phyloP scores from a whole-genome alignment of 2,113 vertebrate species.

The Hippocampus guttulatus region DNA sequence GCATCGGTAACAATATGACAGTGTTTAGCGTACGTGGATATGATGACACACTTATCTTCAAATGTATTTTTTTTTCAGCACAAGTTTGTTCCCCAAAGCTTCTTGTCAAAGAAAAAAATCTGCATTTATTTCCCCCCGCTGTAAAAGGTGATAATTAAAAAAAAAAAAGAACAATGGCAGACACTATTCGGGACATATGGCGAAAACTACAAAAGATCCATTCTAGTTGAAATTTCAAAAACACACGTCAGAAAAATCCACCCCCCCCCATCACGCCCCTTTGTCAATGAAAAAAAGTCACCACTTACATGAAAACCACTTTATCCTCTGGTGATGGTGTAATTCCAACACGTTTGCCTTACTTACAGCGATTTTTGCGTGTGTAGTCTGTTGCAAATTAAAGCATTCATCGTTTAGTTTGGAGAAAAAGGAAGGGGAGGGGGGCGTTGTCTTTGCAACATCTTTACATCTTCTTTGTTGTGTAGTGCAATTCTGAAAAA shows the following conservation, averaged over 20 bases:
- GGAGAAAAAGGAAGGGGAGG: conserved; percentile 15
- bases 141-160: conserved; percentile 61
- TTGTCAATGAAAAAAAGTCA: conserved; percentile 69
- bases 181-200: conserved; percentile 69
- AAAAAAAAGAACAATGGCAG: conserved; percentile 71
- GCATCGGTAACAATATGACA: conserved; percentile 70
- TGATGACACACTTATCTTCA: conserved; percentile 75
- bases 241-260: conserved; percentile 59
- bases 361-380: conserved; percentile 70
- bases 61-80: conserved; percentile 68
- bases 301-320: conserved; percentile 80
- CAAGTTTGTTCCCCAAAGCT: conserved; percentile 47
- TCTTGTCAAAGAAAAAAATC: conserved; percentile 24
- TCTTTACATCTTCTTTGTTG: conserved; percentile 75
- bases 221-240: conserved; percentile 72
- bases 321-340: conserved; percentile 74
- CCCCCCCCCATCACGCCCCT: background rate
- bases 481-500: conserved; percentile 77
- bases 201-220: conserved; percentile 75
- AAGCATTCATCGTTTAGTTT: conserved; percentile 74
- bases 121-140: background rate
- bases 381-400: conserved; percentile 76
- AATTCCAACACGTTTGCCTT: conserved; percentile 74
- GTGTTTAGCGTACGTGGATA: conserved; percentile 70
- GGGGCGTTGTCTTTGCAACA: conserved; percentile 68